A percentile compares a stretch with the other conserved stretches of the same genome.
These are phyloP conservation scores for Alouatta caraya DNA, from an alignment of 2,797 vertebrate species.

Conservation along the genomic window DNA sequence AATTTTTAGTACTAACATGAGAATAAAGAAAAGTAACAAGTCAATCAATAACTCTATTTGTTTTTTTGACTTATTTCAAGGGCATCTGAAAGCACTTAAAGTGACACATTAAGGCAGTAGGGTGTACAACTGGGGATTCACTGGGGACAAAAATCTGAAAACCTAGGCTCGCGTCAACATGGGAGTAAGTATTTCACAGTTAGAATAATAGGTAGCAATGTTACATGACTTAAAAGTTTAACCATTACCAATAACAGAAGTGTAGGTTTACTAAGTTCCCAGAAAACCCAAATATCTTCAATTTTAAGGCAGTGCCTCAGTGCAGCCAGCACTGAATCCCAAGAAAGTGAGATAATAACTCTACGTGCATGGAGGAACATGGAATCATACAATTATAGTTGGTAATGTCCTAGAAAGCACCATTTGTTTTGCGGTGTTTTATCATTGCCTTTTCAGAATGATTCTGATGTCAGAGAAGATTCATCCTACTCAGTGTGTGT, in stretches of 20 bases:
- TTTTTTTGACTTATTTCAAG: not conserved
- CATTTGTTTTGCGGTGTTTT: constrained; percentile 12
- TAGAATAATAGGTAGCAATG: not conserved
- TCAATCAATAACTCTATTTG: not conserved
- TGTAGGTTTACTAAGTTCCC: constrained; percentile 16
- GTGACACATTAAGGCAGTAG: not conserved
- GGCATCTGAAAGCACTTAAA: not conserved
- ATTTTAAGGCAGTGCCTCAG: constrained; percentile 2
- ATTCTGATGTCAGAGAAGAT: constrained; percentile 37
- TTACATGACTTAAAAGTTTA: not conserved
- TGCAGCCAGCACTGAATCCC: not conserved
- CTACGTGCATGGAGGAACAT: not conserved
- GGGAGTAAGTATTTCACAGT: not conserved
- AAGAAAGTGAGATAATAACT: constrained; percentile 16
- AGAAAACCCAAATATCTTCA: constrained; percentile 57
- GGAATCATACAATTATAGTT: not conserved
- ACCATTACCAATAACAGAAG: constrained; percentile 46
- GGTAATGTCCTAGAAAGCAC: not conserved
- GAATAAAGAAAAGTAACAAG: constrained; percentile 41
- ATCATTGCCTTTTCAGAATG: constrained; percentile 27
- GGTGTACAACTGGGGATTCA: not conserved
- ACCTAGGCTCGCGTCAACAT: not conserved
- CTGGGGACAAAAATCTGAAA: not conserved
- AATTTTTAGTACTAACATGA: constrained; percentile 13
- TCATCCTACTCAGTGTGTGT: not conserved